phyloP scores from a whole-genome alignment of 1,140 invertebrate genomes.

The Brachionus rubens region DNA sequence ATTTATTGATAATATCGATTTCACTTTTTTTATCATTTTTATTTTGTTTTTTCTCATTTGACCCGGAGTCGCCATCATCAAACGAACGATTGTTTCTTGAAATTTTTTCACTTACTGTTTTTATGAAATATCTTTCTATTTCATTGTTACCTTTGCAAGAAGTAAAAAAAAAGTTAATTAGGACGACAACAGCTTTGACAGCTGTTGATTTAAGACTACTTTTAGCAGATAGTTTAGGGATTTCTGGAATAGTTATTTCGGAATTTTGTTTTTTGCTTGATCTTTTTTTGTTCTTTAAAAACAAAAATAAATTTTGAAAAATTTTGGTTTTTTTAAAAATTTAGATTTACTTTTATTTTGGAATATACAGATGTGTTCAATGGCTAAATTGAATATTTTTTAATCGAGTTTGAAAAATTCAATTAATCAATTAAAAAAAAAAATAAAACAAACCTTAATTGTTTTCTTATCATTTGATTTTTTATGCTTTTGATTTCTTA shows the following conservation, averaged over 20 bases:
- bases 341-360: slow-evolving; percentile 18
- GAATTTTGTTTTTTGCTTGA: not conserved
- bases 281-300: slow-evolving; percentile 20
- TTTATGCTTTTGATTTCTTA: too few relatives aligned
- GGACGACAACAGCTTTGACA: too few relatives aligned
- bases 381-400: not conserved
- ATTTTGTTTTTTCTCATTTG: not conserved
- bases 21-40: slow-evolving; percentile 6
- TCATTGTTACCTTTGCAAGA: not conserved
- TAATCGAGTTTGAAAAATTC: too few relatives aligned
- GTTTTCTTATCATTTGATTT: too few relatives aligned
- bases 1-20: slow-evolving; percentile 20
- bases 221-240: not conserved
- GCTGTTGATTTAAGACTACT: not conserved
- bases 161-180: not conserved
- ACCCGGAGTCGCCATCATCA: not conserved
- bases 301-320: not conserved
- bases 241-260: not conserved
- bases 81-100: not conserved
- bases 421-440: too few relatives aligned
- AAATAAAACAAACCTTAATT: too few relatives aligned
- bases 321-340: not conserved
- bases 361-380: not conserved
- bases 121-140: slow-evolving; percentile 32
- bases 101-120: not conserved